Conservation (phyloP, 1,140 invertebrate genomes). For the Macrostomum lignano region DNA sequence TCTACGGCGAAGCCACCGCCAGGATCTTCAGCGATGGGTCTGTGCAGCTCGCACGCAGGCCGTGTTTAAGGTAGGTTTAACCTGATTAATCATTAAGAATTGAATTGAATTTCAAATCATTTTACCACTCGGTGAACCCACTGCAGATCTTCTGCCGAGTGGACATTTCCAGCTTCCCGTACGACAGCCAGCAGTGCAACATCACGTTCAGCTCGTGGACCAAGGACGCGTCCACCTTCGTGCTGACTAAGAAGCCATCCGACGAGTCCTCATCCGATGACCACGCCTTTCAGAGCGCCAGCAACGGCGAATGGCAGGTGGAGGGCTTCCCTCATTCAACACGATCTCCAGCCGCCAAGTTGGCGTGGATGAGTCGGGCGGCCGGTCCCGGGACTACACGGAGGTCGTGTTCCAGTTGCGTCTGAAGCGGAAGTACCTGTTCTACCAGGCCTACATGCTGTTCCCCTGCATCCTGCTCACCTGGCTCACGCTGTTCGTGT, state of each 20-base stretch:
- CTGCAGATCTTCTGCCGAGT: no score
- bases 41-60: slow-evolving; percentile 79
- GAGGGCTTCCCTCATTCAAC: not conserved
- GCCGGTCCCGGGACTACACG: not conserved
- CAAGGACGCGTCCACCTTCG: not conserved
- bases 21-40: slow-evolving; percentile 60
- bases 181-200: not conserved
- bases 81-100: no score
- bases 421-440: not conserved
- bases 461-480: slow-evolving; percentile 94
- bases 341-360: not conserved
- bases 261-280: slow-evolving; percentile 1
- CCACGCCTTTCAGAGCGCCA: not conserved
- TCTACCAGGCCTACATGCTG: slow-evolving; percentile 61
- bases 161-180: not conserved
- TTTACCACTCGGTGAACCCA: no score
- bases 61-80: slow-evolving; percentile 87
- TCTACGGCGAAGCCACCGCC: not conserved
- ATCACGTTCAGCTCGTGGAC: slow-evolving; percentile 1
- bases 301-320: slow-evolving; percentile 2
- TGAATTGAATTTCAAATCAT: no score
- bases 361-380: not conserved
- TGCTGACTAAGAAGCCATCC: not conserved
- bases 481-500: slow-evolving; percentile 87
- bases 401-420: not conserved